Evolutionary conservation across 2,888 invertebrate species (phyloP).

Genomic region (Enchytraeus crypticus): DNA sequence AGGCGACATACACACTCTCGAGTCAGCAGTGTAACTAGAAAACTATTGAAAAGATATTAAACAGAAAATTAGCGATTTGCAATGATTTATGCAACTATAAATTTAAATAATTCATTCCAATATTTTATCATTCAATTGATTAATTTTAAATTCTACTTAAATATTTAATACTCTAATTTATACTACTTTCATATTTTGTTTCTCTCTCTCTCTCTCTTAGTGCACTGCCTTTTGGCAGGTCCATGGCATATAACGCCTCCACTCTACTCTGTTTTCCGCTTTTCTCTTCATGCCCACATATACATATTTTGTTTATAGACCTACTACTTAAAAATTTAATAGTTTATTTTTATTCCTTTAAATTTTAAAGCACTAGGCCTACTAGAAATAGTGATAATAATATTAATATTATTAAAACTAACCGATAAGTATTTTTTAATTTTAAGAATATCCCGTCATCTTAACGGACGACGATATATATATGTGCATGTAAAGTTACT

Average conservation of each 20-base stretch:
- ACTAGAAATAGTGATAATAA: neutral
- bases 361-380: neutral
- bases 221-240: too few relatives aligned
- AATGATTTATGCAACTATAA: neutral
- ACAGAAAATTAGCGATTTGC: neutral
- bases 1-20: neutral
- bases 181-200: neutral
- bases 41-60: neutral
- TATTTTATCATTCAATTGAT: neutral
- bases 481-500: too few relatives aligned
- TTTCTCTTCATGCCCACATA: too few relatives aligned
- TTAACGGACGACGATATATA: too few relatives aligned
- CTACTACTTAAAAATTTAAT: neutral
- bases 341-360: neutral
- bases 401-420: conserved; percentile 11
- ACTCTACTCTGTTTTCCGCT: too few relatives aligned
- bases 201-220: neutral
- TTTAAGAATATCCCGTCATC: too few relatives aligned
- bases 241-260: too few relatives aligned
- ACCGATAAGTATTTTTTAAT: too few relatives aligned
- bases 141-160: neutral
- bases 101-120: neutral
- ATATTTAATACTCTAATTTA: neutral
- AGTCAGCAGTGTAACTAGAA: neutral
- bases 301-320: neutral